Base-by-base conservation (phyloP, 2,113 vertebrate genomes). In the Polyodon spathula region DNA sequence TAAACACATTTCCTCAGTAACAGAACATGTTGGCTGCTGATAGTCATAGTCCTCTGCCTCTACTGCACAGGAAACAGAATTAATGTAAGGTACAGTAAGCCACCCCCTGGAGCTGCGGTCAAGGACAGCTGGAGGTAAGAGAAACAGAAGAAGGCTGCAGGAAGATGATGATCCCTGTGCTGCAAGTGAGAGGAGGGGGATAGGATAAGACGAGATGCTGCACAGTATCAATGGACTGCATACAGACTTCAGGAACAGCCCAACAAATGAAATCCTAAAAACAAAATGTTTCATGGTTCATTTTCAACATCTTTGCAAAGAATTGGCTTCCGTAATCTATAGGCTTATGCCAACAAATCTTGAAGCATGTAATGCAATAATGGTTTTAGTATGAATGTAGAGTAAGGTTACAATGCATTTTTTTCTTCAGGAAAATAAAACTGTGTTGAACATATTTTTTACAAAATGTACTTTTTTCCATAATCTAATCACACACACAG, bases 111-210 rank as follows among this genome's bases (percentile, higher is more conserved):
- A 6, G 48, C 15, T 4, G 12, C 12, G 48, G 48, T 50, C 48
- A 50, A 50, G 48, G 15, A 14, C 48, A 50, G 48, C 48, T 50
- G 48, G 48, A 50, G 48, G 8, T n/a, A 12, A 12, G 5, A 50
- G 48, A 50, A 50, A 50, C 48, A 50, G 48, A n/a, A 14, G 48
- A 50, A 50, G 48, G 14, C 48, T 50, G 48, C 48, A 50, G 12
- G 48, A 50, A 10, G 48, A 50, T 6, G 15, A n/a, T n/a, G 12
- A 4, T 6, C 8, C 6, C 48, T 50, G 48, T 50, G 48, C 48
- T 14, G 48, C 48, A n/a, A n/a, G 48, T n/a, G 12, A n/a, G 48
- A 50, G 48, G 48, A 50, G 48, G 48, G 5, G 48, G 27, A 27
- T 27, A 50, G 12, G 48, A 50, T 4, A 50, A 50, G 48, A 27